phyloP scores from a whole-genome alignment of 2,888 invertebrate genomes.

The Eremobia ochroleuca region DNA sequence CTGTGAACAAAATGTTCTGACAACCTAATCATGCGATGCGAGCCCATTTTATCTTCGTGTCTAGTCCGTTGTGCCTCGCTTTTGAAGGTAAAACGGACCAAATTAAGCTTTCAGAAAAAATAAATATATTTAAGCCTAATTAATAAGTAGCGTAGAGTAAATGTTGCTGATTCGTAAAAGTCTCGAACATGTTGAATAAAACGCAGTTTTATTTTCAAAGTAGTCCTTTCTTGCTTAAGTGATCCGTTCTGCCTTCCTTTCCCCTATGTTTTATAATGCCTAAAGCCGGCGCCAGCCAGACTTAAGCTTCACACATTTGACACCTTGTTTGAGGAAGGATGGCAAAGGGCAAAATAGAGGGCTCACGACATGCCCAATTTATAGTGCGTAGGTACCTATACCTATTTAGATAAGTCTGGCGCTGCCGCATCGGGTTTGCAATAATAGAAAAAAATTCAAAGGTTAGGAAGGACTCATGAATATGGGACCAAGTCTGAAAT shows the following conservation, averaged over 20 bases:
- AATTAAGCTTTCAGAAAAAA: not conserved
- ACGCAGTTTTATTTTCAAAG: too few species aligned
- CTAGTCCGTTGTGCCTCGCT: not conserved
- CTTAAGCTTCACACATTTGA: not conserved
- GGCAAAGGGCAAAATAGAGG: slow-evolving; percentile 2
- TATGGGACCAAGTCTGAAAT: not conserved
- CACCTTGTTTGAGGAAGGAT: not conserved
- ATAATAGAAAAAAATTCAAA: too few species aligned
- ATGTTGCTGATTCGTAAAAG: not conserved
- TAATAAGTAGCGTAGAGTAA: not conserved
- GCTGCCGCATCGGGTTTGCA: too few species aligned
- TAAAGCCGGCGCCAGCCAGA: not conserved
- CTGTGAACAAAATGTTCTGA: not conserved
- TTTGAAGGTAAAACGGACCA: not conserved
- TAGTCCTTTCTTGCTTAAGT: too few species aligned
- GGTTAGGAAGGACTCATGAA: too few species aligned
- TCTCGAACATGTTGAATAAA: too few species aligned
- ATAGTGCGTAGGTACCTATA: too few species aligned
- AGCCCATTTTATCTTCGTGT: not conserved
- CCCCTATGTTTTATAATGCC: not conserved
- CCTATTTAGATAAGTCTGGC: too few species aligned
- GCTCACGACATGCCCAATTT: not conserved
- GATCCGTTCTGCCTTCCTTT: not conserved
- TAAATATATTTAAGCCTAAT: not conserved
- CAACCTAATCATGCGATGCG: not conserved